Conservation (phyloP, 2,888 invertebrate species). For the Leptopterna dolabrata region DNA sequence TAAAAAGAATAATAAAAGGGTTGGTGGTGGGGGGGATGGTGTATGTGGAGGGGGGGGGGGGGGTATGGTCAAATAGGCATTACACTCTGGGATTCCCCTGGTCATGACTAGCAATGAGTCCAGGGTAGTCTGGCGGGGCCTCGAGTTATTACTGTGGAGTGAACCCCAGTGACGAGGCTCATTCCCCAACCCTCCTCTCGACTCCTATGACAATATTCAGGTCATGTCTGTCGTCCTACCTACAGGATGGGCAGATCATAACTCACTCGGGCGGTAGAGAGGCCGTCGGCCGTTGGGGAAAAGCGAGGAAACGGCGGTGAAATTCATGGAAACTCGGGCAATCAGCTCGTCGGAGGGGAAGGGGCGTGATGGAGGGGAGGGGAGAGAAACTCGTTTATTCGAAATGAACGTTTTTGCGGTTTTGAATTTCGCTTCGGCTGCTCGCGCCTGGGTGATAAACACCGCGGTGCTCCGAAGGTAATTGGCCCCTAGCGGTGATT, state of each 20-base stretch:
- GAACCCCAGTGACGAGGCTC: background rate
- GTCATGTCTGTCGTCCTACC: constrained; percentile 9
- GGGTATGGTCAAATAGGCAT: constrained; percentile 17
- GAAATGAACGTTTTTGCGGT: constrained; percentile 7
- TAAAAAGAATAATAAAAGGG: constrained; percentile 35
- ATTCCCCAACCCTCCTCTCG: background rate
- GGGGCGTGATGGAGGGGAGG: background rate
- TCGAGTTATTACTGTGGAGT: background rate
- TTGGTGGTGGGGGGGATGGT: background rate
- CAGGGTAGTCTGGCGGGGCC: background rate
- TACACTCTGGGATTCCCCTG: background rate
- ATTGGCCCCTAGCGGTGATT: background rate
- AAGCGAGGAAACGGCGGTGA: background rate
- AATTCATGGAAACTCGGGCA: constrained; percentile 1
- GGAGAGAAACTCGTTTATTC: constrained; percentile 1
- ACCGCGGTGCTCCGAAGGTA: background rate
- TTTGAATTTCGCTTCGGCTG: background rate
- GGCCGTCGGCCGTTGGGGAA: background rate
- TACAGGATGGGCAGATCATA: background rate
- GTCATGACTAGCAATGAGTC: constrained; percentile 40
- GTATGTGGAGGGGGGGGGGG: background rate
- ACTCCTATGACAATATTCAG: background rate
- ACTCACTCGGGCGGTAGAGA: background rate
- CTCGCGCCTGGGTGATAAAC: background rate
- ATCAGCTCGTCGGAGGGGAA: background rate